Evolutionary conservation across 1,140 invertebrate species (phyloP).

Genomic region (Elymnias hypermnestra): DNA sequence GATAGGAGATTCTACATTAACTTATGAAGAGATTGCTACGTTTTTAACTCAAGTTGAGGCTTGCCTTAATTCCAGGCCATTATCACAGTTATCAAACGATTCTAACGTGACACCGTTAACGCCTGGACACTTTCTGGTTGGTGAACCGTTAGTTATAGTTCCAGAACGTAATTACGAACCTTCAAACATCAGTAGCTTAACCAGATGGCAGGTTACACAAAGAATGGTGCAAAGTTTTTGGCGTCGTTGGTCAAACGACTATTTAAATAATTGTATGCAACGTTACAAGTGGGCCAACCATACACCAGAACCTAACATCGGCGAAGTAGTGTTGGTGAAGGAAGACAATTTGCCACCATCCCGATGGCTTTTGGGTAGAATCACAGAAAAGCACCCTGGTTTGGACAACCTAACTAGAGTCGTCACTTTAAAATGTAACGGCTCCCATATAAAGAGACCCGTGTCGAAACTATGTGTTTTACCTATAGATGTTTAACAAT

Average conservation of each 20-base stretch:
- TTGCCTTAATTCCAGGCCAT: conserved; percentile 11
- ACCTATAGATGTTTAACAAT: too few relatives aligned
- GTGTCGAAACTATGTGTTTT: conserved; percentile 11
- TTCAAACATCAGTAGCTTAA: conserved; percentile 1
- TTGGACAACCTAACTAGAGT: conserved; percentile 16
- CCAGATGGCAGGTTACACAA: conserved; percentile 20
- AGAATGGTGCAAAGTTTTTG: conserved; percentile 34
- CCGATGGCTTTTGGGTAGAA: conserved; percentile 9
- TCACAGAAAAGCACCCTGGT: conserved; percentile 14
- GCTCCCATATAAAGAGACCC: conserved; percentile 13
- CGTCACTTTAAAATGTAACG: conserved; percentile 13
- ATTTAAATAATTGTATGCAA: conserved; percentile 21
- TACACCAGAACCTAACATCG: conserved; percentile 10
- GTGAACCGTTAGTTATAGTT: conserved; percentile 1
- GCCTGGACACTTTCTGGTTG: conserved; percentile 10
- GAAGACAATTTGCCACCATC: conserved; percentile 16
- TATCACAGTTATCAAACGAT: not conserved
- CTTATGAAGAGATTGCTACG: conserved; percentile 10
- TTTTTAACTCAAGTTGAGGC: conserved; percentile 8
- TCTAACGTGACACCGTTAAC: not conserved
- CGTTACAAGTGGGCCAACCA: conserved; percentile 15
- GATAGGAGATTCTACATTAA: conserved; percentile 6
- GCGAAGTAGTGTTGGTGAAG: conserved; percentile 18
- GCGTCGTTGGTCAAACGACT: conserved; percentile 34
- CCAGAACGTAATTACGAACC: conserved; percentile 5